Evolutionary conservation across 37 sponge, comb jelly and placozoan genomes (phyloP).

Genomic region (Eunapius fragilis): DNA sequence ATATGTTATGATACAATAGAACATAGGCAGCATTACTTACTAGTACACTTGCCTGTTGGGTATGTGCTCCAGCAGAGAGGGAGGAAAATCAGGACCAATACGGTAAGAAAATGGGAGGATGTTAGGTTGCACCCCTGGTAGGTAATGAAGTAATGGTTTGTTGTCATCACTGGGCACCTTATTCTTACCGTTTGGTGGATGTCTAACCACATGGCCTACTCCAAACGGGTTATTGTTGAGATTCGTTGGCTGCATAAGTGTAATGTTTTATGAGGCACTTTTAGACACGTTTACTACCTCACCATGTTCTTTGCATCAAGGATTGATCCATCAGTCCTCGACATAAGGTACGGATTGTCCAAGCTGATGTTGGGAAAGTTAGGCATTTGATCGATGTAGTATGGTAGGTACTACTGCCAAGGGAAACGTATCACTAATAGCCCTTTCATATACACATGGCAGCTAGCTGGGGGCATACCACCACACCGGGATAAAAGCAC

Average conservation of each 20-base stretch:
- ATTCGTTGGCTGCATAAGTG: background rate
- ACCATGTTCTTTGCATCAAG: constrained; percentile 38
- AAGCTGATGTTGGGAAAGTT: constrained; percentile 19
- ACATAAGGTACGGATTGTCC: constrained; percentile 54
- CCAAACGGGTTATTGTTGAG: constrained; percentile 12
- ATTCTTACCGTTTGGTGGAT: constrained; percentile 21
- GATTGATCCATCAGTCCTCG: constrained; percentile 32
- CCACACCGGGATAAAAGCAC: constrained; percentile 59
- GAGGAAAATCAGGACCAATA: constrained; percentile 21
- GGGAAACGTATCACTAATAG: background rate
- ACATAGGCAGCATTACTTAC: too few species aligned
- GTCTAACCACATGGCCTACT: constrained; percentile 48
- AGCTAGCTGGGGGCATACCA: constrained; percentile 19
- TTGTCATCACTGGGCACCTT: background rate
- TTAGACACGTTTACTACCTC: background rate
- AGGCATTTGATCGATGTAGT: constrained; percentile 22
- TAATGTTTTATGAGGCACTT: background rate
- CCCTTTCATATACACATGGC: background rate
- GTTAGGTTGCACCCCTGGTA: constrained; percentile 16
- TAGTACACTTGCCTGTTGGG: too few species aligned
- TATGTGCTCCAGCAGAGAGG: constrained; percentile 7
- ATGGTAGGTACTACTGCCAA: constrained; percentile 26
- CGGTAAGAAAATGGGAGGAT: constrained; percentile 58
- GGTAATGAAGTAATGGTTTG: background rate
- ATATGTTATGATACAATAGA: too few species aligned